Conservation (phyloP, 2,797 vertebrate species). For the Gymnodraco acuticeps region DNA sequence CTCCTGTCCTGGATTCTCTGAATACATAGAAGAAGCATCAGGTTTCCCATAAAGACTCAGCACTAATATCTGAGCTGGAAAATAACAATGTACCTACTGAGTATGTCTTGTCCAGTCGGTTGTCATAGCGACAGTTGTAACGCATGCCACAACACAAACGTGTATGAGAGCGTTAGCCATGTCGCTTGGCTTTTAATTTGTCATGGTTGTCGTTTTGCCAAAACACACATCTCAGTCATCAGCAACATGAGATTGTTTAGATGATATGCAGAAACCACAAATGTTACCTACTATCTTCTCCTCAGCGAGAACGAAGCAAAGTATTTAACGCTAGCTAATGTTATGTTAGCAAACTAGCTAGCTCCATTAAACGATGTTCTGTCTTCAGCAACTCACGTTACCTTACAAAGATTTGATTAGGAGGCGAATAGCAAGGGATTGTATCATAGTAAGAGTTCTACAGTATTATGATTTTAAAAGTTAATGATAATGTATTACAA, state of each 20-base stretch:
- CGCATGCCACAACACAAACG: conserved; percentile 30
- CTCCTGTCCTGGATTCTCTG: too few relatives aligned
- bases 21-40: not conserved
- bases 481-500: rapidly evolving
- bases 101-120: conserved; percentile 42
- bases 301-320: not conserved
- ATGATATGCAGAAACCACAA: rapidly evolving
- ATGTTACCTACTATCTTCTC: not conserved
- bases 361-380: conserved; percentile 53
- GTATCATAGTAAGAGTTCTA: rapidly evolving
- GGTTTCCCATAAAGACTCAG: rapidly evolving
- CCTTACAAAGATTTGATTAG: not conserved
- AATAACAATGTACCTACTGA: too few relatives aligned
- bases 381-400: not conserved
- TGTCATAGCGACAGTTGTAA: conserved; percentile 78
- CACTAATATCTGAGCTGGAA: too few relatives aligned
- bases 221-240: rapidly evolving
- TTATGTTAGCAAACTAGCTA: conserved; percentile 67
- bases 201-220: rapidly evolving
- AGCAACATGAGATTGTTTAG: rapidly evolving
- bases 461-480: rapidly evolving
- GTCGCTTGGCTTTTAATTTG: not conserved
- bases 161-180: not conserved
- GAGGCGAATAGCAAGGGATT: rapidly evolving
- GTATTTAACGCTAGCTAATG: conserved; percentile 49